These are phyloP conservation scores for Entomobrya proxima DNA, from an alignment of 2,888 invertebrate species.

Conservation along the genomic window DNA sequence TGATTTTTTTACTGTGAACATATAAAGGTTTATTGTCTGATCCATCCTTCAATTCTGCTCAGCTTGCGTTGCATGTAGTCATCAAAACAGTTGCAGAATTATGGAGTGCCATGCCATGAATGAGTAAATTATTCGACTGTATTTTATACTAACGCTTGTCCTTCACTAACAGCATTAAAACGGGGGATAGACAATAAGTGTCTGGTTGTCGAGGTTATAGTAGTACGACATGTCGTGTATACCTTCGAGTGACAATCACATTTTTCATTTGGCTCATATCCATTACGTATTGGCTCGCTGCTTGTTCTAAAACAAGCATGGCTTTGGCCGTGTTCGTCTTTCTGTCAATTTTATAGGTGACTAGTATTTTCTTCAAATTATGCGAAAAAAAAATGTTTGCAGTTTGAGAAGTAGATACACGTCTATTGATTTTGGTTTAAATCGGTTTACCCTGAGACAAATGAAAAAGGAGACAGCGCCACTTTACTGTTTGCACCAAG, in stretches of 20 bases:
- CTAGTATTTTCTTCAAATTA: too few relatives aligned
- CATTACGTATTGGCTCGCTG: too few relatives aligned
- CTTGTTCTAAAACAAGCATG: too few relatives aligned
- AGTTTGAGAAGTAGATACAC: too few relatives aligned
- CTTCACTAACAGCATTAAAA: neutral
- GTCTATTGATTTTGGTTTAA: too few relatives aligned
- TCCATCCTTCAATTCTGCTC: constrained; percentile 43
- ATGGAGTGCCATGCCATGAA: constrained; percentile 4
- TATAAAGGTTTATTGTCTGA: constrained; percentile 33
- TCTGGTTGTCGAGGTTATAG: constrained; percentile 20
- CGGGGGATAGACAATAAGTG: neutral
- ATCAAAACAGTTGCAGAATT: neutral
- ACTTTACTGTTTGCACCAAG: too few relatives aligned
- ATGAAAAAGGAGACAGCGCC: too few relatives aligned
- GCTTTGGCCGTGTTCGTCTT: too few relatives aligned
- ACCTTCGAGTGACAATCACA: constrained; percentile 45
- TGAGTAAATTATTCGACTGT: constrained; percentile 10
- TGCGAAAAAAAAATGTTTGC: too few relatives aligned
- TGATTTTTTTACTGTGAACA: constrained; percentile 36
- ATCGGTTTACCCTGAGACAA: too few relatives aligned
- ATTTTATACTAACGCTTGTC: constrained; percentile 10
- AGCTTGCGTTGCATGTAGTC: neutral
- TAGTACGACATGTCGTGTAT: constrained; percentile 27
- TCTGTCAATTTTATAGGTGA: too few relatives aligned
- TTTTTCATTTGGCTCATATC: constrained; percentile 43